Base-by-base conservation (phyloP, 2,888 invertebrate genomes). In the Heteropelma amictum region DNA sequence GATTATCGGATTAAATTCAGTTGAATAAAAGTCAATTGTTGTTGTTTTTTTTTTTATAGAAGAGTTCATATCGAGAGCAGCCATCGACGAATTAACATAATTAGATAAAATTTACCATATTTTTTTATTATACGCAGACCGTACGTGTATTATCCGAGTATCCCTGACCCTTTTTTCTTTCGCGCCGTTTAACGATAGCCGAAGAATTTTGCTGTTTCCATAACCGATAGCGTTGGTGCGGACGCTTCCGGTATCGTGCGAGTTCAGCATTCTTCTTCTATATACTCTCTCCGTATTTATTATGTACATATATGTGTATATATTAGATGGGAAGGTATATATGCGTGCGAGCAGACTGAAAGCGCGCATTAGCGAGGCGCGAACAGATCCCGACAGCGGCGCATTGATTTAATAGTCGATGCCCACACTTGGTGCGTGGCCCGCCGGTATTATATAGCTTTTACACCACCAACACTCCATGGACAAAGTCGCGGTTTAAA, bases 371-470 rank as follows among this genome's bases (percentile, higher is more conserved):
- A 87, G 83, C 84, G 81, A 84, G 86, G 87, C 87, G 87, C 84
- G 86, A 87, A 87, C 83, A 81, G 84, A 87, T 86, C 86, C 82
- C 82, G 85, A 86, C 84, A 84, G 82, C 80, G 79, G 78, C 83
- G 86, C 86, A 86, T 87, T 87, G 88, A 88, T 87, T 88, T 87
- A 88, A 87, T 87, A 84, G 84, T 80, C 86, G 83, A 83, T 85
- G 86, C 87, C 87, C 85, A 87, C 86, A 85, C 85, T 83, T 80
- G 80, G 83, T 78, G 78, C 75, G 72, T 72, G 69, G 80, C 73
- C 72, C 71, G 75, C 64, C 67, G 49, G 71, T 61, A n/a, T n/a
- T n/a, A n/a, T n/a, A n/a, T n/a, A 14, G 68, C 68, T 47, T 65
- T 45, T 54, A 42, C 72, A 38, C 64, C 42, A 61, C 28, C 17